Conservation (phyloP, 2,797 vertebrate species). For the Chelon labrosus region DNA sequence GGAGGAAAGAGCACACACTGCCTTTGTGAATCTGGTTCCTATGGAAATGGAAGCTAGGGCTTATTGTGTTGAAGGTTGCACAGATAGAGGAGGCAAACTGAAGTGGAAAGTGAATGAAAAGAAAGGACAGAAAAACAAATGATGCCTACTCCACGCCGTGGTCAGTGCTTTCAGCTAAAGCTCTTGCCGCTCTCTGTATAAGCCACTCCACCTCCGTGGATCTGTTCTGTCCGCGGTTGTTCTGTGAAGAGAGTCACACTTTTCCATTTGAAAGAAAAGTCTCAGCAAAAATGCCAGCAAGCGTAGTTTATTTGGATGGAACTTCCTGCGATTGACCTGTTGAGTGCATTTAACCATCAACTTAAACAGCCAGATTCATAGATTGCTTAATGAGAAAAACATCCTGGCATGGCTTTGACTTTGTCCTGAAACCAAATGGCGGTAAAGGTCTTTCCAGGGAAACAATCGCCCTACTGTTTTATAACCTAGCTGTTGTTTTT, state of each 20-base stretch:
- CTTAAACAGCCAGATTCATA: no score
- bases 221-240: not conserved
- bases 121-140: conserved; percentile 31
- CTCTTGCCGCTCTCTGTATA: conserved; percentile 4
- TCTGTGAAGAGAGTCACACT: not conserved
- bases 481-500: not conserved
- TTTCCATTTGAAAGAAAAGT: not conserved
- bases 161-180: not conserved
- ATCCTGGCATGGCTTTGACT: no score
- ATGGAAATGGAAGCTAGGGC: conserved; percentile 41
- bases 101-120: conserved; percentile 28
- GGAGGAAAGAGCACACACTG: conserved; percentile 22
- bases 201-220: not conserved
- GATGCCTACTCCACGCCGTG: conserved; percentile 4
- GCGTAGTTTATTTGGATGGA: not conserved
- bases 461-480: not conserved
- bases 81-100: conserved; percentile 1
- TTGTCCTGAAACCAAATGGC: no score
- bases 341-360: no score
- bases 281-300: not conserved
- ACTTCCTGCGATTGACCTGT: no score
- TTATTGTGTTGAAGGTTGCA: conserved; percentile 26
- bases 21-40: conserved; percentile 45
- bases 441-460: no score
- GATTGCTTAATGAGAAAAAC: no score